phyloP scores from a whole-genome alignment of 2,113 vertebrate species.

The Engystomops pustulosus region DNA sequence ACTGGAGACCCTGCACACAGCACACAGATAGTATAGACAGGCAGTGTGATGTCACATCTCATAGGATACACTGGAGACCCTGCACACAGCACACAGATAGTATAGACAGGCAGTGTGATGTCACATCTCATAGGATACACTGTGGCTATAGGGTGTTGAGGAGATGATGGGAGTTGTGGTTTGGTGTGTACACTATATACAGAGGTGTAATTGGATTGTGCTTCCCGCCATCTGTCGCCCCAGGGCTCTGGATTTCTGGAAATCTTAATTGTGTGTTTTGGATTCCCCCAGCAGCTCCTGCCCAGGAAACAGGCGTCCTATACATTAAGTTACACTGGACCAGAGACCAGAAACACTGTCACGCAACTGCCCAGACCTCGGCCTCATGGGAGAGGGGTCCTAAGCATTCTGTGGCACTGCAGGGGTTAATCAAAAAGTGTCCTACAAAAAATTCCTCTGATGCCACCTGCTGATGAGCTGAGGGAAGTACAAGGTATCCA shows the following conservation, averaged over 20 bases:
- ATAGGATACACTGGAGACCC: too few relatives aligned
- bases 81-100: too few relatives aligned
- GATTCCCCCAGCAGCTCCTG: not conserved
- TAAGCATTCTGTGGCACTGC: not conserved
- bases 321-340: not conserved
- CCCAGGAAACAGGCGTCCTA: conserved; percentile 17
- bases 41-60: too few relatives aligned
- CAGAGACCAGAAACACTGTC: not conserved
- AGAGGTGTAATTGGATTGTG: not conserved
- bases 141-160: too few relatives aligned
- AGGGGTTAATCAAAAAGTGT: not conserved
- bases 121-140: too few relatives aligned
- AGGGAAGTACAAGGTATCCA: too few relatives aligned
- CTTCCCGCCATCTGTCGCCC: not conserved
- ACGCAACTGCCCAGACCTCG: not conserved
- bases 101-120: too few relatives aligned
- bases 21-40: too few relatives aligned
- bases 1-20: too few relatives aligned
- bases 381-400: not conserved
- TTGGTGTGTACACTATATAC: not conserved
- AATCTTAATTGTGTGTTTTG: not conserved
- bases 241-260: conserved; percentile 8
- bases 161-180: not conserved
- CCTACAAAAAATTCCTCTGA: too few relatives aligned
- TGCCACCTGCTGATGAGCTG: too few relatives aligned